phyloP scores from a whole-genome alignment of 2,113 vertebrate species.

The Hippocampus guttulatus region DNA sequence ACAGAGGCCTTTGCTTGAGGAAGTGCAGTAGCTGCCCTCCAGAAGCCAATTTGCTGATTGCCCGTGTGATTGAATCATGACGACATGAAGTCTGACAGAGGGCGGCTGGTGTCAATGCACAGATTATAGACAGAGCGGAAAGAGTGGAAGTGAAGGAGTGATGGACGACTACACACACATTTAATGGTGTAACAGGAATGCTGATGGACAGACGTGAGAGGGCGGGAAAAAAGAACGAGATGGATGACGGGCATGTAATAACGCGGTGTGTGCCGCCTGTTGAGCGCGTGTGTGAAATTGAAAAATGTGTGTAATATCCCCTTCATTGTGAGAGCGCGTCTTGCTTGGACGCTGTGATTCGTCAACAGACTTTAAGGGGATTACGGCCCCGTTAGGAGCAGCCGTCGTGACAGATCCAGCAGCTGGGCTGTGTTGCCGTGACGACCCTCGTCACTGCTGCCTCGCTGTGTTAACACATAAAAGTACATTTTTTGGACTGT shows the following conservation, averaged over 20 bases:
- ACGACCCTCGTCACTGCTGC: slow-evolving; percentile 1
- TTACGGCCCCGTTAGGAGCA: slow-evolving; percentile 55
- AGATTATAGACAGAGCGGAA: slow-evolving; percentile 27
- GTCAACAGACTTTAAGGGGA: slow-evolving; percentile 65
- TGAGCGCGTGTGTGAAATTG: slow-evolving; percentile 25
- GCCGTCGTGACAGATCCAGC: slow-evolving; percentile 54
- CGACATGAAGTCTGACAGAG: slow-evolving; percentile 25
- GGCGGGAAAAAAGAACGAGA: slow-evolving; percentile 13
- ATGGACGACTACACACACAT: slow-evolving; percentile 36
- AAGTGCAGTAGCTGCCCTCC: background rate
- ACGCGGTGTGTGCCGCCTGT: slow-evolving; percentile 25
- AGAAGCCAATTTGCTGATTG: slow-evolving; percentile 14
- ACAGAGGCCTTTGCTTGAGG: background rate
- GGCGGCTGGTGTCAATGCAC: slow-evolving; percentile 31
- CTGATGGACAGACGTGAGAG: slow-evolving; percentile 47
- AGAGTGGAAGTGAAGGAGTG: slow-evolving; percentile 32
- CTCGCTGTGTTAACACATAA: background rate
- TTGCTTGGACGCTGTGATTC: slow-evolving; percentile 59
- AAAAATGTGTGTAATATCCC: slow-evolving; percentile 66
- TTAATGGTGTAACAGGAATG: slow-evolving; percentile 37
- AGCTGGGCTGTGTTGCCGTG: slow-evolving; percentile 49
- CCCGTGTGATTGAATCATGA: slow-evolving; percentile 31
- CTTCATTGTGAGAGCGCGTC: slow-evolving; percentile 63
- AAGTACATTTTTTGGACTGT: background rate
- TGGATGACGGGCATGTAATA: slow-evolving; percentile 43